Percentiles rank a stretch among this genome's conserved stretches.
Evolutionary conservation across 2,888 invertebrate genomes (phyloP).

Genomic region (Terebella lapidaria): DNA sequence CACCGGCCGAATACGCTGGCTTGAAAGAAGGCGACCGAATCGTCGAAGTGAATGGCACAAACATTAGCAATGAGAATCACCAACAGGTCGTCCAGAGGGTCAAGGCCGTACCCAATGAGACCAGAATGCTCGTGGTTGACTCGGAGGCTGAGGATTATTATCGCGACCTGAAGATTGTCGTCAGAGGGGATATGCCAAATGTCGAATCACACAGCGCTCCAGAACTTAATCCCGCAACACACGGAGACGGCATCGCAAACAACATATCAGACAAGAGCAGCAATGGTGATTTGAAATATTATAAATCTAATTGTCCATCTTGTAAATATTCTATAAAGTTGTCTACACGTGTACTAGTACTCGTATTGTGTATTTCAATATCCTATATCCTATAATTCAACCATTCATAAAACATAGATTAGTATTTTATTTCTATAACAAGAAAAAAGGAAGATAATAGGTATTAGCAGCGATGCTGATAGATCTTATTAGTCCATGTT

Average conservation of each 20-base stretch:
- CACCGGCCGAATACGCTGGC: slow-evolving; percentile 62
- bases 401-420: too few relatives aligned
- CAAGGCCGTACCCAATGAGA: slow-evolving; percentile 73
- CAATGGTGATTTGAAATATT: too few relatives aligned
- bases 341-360: too few relatives aligned
- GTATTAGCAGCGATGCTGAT: too few relatives aligned
- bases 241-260: neutral
- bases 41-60: slow-evolving; percentile 59
- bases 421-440: too few relatives aligned
- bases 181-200: slow-evolving; percentile 52
- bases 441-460: too few relatives aligned
- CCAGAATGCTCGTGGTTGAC: slow-evolving; percentile 81
- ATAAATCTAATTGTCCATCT: too few relatives aligned
- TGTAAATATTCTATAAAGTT: too few relatives aligned
- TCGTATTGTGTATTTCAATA: too few relatives aligned
- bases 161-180: slow-evolving; percentile 59
- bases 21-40: slow-evolving; percentile 75
- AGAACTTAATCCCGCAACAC: neutral
- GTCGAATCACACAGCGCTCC: slow-evolving; percentile 2
- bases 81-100: slow-evolving; percentile 87
- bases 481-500: too few relatives aligned
- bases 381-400: too few relatives aligned
- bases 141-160: slow-evolving; percentile 70
- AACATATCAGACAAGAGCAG: too few relatives aligned
- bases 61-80: slow-evolving; percentile 29